Evolutionary conservation across 2,797 vertebrate species (phyloP).

Genomic region (Anableps anableps): DNA sequence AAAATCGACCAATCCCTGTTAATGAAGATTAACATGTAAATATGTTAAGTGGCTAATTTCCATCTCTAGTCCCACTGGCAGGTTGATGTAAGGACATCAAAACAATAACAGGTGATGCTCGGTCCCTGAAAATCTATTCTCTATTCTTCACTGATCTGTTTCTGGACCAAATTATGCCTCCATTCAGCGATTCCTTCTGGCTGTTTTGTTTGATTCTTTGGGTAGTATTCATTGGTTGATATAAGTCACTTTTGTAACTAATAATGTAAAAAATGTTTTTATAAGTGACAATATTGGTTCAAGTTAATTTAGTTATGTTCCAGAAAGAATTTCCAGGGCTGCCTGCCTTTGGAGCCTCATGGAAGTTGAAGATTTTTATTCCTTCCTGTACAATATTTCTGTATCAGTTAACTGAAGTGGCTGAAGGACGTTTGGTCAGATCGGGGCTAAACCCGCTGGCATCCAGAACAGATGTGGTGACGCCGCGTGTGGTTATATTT

Average conservation of each 20-base stretch:
- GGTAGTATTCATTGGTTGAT: not conserved
- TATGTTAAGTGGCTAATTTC: not conserved
- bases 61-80: not conserved
- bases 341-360: conserved; percentile 1
- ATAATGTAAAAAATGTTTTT: not conserved
- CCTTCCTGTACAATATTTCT: conserved; percentile 19
- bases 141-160: not conserved
- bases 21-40: not conserved
- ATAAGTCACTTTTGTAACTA: not conserved
- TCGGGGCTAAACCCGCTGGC: conserved; percentile 28
- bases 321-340: not conserved
- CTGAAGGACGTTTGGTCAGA: conserved; percentile 14
- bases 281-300: not conserved
- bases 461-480: conserved; percentile 11
- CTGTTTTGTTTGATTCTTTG: not conserved
- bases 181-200: not conserved
- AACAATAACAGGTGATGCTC: not conserved
- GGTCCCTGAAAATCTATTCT: not conserved
- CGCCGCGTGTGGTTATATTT: conserved; percentile 41
- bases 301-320: not conserved
- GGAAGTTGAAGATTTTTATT: conserved; percentile 19
- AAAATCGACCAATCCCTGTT: not conserved
- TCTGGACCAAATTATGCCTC: not conserved
- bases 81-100: not conserved
- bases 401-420: not conserved